Base-by-base conservation (phyloP, 23 tunicate species). In the Ciona savignyi region DNA sequence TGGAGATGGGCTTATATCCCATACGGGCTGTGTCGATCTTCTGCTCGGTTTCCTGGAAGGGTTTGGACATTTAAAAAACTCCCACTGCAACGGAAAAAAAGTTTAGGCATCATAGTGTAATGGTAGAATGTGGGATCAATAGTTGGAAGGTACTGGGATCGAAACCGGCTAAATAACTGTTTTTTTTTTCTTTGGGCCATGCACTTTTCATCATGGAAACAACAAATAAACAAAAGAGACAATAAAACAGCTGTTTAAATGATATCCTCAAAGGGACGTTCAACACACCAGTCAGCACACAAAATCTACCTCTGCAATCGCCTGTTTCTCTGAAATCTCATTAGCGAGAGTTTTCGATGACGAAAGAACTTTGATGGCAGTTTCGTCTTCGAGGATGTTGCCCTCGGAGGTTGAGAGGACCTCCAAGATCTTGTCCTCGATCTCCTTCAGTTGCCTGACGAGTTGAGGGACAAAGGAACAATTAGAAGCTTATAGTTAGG, bases 241-340 rank as follows among this genome's bases (percentile, higher is more conserved):
- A n/a, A n/a, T n/a, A n/a, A n/a, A n/a, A n/a, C n/a, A n/a, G n/a
- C n/a, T n/a, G n/a, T n/a, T n/a, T n/a, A 42, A 9, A 42, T 42
- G 15, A 6, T 6, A 42, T 42, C 15, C 56, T 15, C 56, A 42
- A 42, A 42, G 56, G 11, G 15, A 42, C 9, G 9, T 42, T 42
- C 56, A 42, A 42, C 56, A 42, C 15, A 42, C 15, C 9, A 42
- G 9, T 42, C 56, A 6, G 56, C 56, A 42, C 15, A 78, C 61
- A 22, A 65, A 62, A 3, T 9, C 49, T 73, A 81, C 98, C 78
- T 93, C 98, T 35, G 98, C 98, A 81, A 93, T 86, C 1, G 98
- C 98, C 74, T 94, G 99, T 42, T 94, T 94, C 42, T 94, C 95
- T 3, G 95, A 87, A 32, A 94, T 94, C 63, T 94, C 99, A 74